Evolutionary conservation across 2,888 invertebrate genomes (phyloP), one percentile per base, ranked within the genome.

Genomic region (Pollenia amentaria): DNA sequence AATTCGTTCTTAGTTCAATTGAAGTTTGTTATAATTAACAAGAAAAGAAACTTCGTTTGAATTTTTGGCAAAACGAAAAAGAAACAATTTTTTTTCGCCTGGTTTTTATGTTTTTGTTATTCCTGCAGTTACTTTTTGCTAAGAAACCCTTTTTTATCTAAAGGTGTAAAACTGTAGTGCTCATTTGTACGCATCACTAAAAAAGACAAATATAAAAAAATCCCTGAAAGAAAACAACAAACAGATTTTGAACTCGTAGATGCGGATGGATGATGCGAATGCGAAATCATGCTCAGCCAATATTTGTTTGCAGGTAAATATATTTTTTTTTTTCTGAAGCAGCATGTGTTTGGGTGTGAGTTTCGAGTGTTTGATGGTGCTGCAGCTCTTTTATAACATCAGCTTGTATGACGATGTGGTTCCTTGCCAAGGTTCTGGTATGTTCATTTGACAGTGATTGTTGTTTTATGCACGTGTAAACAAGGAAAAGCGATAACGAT

Each of bases 401-500:
- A 10, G 21, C 38, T 40, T 48, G 67, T 40, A 60, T 70, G 76
- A 60, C 65, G 76, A 16, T 81, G 57, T 76, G 81, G 62, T 69
- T 55, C 57, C 48, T 73, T 75, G 62, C 69, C 67, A 76, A 69
- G 57, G 78, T 73, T 85, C 79, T 87, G 84, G 80, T 84, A 87
- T 87, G 84, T 87, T 86, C 79, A 81, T 85, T 81, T 88, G 87
- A 86, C 85, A 87, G 88, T 84, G 88, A 81, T 82, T 73, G 84
- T 77, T 80, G 70, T 80, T 78, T 76, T 77, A 55, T 79, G 73
- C 90, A 90, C 90, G 91, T 87, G 91, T 91, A 91, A 91, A 91
- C 91, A 91, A 91, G 91, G 90, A 89, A 91, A 89, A 89, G 87
- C 85, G 89, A 85, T 86, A 87, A 87, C 80, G 77, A 87, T 87